Evolutionary conservation across 92 coral and sea anemone species (phyloP).

Genomic region (Blastomussa wellsi): DNA sequence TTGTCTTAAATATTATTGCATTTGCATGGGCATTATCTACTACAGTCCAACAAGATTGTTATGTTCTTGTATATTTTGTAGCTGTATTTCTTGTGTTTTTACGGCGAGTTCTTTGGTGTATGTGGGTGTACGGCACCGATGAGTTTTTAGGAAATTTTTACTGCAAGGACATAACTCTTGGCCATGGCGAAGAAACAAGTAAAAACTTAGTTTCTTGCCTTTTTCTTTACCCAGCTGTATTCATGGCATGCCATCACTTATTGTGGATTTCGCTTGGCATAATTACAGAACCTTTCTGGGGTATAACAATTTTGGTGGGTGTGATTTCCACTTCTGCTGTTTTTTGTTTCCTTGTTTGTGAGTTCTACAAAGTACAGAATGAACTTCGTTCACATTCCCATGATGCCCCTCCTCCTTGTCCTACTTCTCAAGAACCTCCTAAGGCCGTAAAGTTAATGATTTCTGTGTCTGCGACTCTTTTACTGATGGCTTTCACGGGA

Average conservation of each 20-base stretch:
- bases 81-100: neutral
- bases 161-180: neutral
- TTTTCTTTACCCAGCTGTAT: constrained; percentile 39
- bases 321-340: neutral
- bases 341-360: constrained; percentile 9
- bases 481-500: neutral
- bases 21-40: neutral
- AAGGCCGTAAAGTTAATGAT: neutral
- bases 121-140: neutral
- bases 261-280: constrained; percentile 66
- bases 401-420: too few species aligned
- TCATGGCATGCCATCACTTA: constrained; percentile 46
- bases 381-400: too few species aligned
- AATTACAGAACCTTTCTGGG: constrained; percentile 72
- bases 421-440: neutral
- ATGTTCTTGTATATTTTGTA: neutral
- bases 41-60: constrained; percentile 18
- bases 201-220: neutral
- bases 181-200: neutral
- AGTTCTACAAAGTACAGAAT: neutral
- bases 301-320: constrained; percentile 47
- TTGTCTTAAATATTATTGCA: neutral
- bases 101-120: neutral
- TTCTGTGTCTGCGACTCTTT: neutral
- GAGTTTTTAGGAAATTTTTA: neutral